These are phyloP conservation scores for Drosophila diplacantha DNA, from an alignment of 2,888 invertebrate species.

Conservation along the genomic window DNA sequence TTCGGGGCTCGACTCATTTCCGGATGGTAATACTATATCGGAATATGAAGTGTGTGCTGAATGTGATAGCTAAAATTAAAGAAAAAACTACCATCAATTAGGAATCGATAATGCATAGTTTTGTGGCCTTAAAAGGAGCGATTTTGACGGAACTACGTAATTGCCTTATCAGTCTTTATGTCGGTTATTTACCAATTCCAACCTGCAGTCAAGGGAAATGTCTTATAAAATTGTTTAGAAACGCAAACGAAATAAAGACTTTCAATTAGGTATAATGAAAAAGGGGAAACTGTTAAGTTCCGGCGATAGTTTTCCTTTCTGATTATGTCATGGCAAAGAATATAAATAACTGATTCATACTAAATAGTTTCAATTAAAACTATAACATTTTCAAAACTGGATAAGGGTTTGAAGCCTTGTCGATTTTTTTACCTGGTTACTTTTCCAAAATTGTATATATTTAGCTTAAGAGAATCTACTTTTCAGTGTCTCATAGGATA, in stretches of 20 bases:
- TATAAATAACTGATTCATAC: neutral
- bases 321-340: neutral
- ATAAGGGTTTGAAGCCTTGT: neutral
- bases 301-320: no score
- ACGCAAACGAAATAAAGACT: neutral
- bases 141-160: conserved; percentile 8
- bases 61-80: conserved; percentile 17
- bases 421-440: neutral
- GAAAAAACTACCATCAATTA: conserved; percentile 11
- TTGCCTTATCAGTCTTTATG: conserved; percentile 2
- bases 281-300: neutral
- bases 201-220: neutral
- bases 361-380: neutral
- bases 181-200: neutral
- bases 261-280: neutral
- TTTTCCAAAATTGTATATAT: neutral
- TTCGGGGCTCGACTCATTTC: conserved; percentile 64
- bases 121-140: conserved; percentile 16
- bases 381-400: fast-evolving
- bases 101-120: conserved; percentile 2
- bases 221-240: neutral
- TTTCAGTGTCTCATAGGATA: neutral
- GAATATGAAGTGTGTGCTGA: conserved; percentile 1
- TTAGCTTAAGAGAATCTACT: neutral
- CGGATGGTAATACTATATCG: conserved; percentile 33